Percentiles rank a stretch among this genome's conserved stretches.
These are phyloP conservation scores for Drosophila nr. fundita DNA, from an alignment of 2,888 invertebrate genomes.

Conservation along the genomic window DNA sequence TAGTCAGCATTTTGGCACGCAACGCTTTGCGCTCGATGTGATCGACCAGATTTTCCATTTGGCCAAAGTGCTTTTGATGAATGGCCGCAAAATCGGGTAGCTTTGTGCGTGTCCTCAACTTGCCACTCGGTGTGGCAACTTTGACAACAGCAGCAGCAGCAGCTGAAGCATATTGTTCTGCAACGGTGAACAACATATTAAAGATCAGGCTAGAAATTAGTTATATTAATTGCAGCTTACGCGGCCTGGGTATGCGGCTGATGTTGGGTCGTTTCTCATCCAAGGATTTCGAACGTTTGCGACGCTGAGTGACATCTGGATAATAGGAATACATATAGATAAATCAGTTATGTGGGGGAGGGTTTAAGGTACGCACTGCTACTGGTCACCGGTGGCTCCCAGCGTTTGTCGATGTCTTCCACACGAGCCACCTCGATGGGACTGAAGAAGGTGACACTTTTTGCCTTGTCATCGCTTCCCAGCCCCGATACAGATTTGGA, in stretches of 20 bases:
- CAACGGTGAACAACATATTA: neutral
- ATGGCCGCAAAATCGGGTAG: constrained; percentile 90
- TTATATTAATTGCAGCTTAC: constrained; percentile 51
- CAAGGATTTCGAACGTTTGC: constrained; percentile 80
- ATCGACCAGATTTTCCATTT: constrained; percentile 89
- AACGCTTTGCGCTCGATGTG: constrained; percentile 85
- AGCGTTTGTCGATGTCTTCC: constrained; percentile 64
- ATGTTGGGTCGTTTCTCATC: constrained; percentile 52
- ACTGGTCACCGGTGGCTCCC: constrained; percentile 10
- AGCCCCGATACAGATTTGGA: constrained; percentile 66
- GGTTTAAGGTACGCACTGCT: constrained; percentile 55
- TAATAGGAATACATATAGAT: neutral
- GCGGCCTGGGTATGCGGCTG: constrained; percentile 61
- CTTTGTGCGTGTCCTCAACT: constrained; percentile 85
- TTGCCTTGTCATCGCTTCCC: constrained; percentile 28
- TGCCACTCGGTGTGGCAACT: constrained; percentile 47
- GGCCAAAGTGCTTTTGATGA: constrained; percentile 88
- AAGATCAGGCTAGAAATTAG: neutral
- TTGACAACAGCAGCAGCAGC: neutral
- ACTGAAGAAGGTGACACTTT: constrained; percentile 77
- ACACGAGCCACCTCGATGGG: constrained; percentile 63
- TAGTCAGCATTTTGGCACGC: constrained; percentile 81
- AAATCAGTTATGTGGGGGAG: neutral
- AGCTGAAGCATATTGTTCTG: constrained; percentile 27
- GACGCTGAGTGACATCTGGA: constrained; percentile 78